phyloP scores from a whole-genome alignment of 2,888 invertebrate genomes.

The Chymomyza caudatula region DNA sequence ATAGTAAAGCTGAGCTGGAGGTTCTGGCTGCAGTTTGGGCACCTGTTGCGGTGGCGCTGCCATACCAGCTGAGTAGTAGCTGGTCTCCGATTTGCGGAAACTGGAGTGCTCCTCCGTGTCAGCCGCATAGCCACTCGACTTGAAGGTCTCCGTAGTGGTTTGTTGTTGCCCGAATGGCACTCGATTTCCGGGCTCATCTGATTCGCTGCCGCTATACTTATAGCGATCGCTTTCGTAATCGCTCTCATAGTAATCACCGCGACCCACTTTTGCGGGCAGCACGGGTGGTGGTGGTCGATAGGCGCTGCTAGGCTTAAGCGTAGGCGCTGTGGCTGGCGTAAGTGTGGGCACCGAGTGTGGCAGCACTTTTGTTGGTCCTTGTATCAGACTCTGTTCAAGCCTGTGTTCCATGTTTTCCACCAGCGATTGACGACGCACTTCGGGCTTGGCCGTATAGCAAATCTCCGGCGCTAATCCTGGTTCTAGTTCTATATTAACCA shows the following conservation, averaged over 20 bases:
- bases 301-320: constrained; percentile 68
- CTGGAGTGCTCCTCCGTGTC: constrained; percentile 83
- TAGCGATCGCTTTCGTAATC: constrained; percentile 86
- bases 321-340: constrained; percentile 78
- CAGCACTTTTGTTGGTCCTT: constrained; percentile 79
- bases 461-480: constrained; percentile 85
- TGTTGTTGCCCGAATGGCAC: constrained; percentile 70
- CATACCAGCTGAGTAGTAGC: constrained; percentile 69
- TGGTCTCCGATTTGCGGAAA: constrained; percentile 74
- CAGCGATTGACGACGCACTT: constrained; percentile 79
- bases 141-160: constrained; percentile 49
- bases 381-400: constrained; percentile 79
- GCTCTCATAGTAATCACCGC: constrained; percentile 81
- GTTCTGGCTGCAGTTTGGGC: constrained; percentile 49
- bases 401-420: constrained; percentile 81
- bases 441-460: constrained; percentile 80
- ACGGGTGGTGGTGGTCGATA: constrained; percentile 80
- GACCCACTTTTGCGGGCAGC: constrained; percentile 81
- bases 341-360: constrained; percentile 80
- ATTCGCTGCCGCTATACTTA: constrained; percentile 83
- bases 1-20: constrained; percentile 60
- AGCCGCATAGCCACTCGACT: constrained; percentile 83
- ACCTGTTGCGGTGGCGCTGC: constrained; percentile 22
- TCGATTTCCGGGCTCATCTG: constrained; percentile 79
- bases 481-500: constrained; percentile 80